These are phyloP conservation scores for Chromis chromis DNA, from an alignment of 2,797 vertebrate genomes.

Conservation along the genomic window DNA sequence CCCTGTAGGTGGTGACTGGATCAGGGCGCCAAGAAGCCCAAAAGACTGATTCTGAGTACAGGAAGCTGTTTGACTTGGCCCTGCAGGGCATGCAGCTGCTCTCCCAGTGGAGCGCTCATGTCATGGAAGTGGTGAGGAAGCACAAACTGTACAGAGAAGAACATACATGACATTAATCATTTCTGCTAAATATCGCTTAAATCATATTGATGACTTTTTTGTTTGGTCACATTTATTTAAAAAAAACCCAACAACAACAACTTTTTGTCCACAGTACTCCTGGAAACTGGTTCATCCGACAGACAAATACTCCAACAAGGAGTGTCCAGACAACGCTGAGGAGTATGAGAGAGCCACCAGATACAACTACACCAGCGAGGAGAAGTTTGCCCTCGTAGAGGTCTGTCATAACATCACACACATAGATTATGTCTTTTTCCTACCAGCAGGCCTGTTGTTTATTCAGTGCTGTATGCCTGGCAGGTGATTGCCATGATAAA, in stretches of 20 bases:
- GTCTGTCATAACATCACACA: constrained; percentile 70
- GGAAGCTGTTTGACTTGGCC: constrained; percentile 95
- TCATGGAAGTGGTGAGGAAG: constrained; percentile 98
- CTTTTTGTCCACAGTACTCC: constrained; percentile 86
- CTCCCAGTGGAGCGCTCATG: constrained; percentile 98
- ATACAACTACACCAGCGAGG: constrained; percentile 98
- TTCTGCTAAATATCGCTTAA: not conserved
- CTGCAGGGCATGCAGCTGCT: constrained; percentile 97
- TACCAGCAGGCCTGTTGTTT: fast-evolving
- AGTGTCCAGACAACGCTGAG: constrained; percentile 96
- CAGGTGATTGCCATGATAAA: constrained; percentile 99
- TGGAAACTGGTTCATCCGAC: constrained; percentile 99
- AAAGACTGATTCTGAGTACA: constrained; percentile 94
- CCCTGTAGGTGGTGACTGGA: constrained; percentile 93
- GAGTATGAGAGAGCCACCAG: constrained; percentile 97
- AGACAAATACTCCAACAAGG: constrained; percentile 99
- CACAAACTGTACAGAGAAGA: not conserved
- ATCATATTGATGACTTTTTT: not conserved
- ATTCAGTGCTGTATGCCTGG: not conserved
- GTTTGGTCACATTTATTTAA: not conserved
- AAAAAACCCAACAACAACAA: not conserved
- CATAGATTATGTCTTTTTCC: not conserved
- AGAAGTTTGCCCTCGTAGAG: constrained; percentile 98
- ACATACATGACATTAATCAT: not conserved
- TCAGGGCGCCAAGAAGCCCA: constrained; percentile 96